Evolutionary conservation across 2,797 vertebrate species (phyloP).

Genomic region (Peromyscus eremicus): DNA sequence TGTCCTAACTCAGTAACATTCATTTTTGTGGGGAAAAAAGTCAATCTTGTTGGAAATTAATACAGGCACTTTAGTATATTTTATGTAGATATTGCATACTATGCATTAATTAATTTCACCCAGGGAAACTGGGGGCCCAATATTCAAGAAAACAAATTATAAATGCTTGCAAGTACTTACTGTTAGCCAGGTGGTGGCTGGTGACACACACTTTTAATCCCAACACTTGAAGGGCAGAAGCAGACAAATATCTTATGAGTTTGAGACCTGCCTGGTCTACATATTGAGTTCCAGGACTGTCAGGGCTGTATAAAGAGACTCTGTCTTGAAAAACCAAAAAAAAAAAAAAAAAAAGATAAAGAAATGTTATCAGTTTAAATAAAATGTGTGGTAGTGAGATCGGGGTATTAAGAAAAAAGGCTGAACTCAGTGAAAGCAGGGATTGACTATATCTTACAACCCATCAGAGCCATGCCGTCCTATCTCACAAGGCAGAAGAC

Average conservation of each 20-base stretch:
- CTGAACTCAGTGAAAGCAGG: not conserved
- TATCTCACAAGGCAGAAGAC: slow-evolving; percentile 88
- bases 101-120: not conserved
- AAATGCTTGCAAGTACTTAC: not conserved
- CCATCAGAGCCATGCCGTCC: slow-evolving; percentile 86
- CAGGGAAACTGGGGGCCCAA: not conserved
- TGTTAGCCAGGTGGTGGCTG: not conserved
- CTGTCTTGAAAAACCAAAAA: not conserved
- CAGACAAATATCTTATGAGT: not conserved
- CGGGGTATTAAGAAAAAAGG: not conserved
- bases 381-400: not conserved
- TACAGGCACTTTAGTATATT: not conserved
- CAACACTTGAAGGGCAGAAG: not conserved
- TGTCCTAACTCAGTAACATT: not conserved
- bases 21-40: not conserved
- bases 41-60: not conserved
- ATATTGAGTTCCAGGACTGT: not conserved
- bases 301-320: not conserved
- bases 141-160: not conserved
- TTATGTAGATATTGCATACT: not conserved
- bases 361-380: slow-evolving; percentile 5
- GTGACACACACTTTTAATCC: not conserved
- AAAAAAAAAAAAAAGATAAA: not conserved
- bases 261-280: not conserved
- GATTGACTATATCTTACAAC: not conserved